Evolutionary conservation across 2,113 vertebrate genomes (phyloP), one percentile per base, ranked within the genome.

Genomic region (Turdus rufiventris): DNA sequence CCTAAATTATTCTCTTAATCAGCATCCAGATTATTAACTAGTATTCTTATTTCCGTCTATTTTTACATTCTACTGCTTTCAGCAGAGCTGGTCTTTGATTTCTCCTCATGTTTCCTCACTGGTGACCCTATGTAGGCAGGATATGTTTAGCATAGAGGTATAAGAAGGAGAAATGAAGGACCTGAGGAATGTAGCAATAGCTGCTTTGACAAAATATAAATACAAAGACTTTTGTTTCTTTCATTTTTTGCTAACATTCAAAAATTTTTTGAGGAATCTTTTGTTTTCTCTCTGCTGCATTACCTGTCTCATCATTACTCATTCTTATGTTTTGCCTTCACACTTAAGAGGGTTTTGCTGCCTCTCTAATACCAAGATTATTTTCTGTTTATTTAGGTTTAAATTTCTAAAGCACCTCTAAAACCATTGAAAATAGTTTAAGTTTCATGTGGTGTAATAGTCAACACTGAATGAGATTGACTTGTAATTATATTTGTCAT

Each of bases 401-500:
- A 56, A 34, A 72, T 74, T 34, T 94, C 71, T 82, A 77, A 91
- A 61, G 50, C 33, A 87, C 56, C 14, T 93, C 78, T 96, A 63
- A 85, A 29, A 93, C 12, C 48, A 45, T 8, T 83, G 61, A 89
- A 84, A 94, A 89, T 61, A 47, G 38, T 78, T 62, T 50, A 60
- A 18, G 21, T 85, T 97, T 94, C 65, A 63, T 76, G 33, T 58
- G 28, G 54, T 94, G 82, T 77, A 29, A 25, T 72, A 89, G 70
- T 56, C 54, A 91, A 33, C 25, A 83, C 88, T 89, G 89, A 93
- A 94, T 17, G 78, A 26, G 20, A 75, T 88, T 90, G 75, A 96
- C 87, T 90, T 80, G 31, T 84, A 95, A 95, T 97, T 95, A 94
- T 91, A 95, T 82, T 95, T 86, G 93, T 75, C 48, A 92, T n/a